Evolutionary conservation across 53 echinoderm and acorn worm genomes (phyloP).

Genomic region (Paelopatides confundens): DNA sequence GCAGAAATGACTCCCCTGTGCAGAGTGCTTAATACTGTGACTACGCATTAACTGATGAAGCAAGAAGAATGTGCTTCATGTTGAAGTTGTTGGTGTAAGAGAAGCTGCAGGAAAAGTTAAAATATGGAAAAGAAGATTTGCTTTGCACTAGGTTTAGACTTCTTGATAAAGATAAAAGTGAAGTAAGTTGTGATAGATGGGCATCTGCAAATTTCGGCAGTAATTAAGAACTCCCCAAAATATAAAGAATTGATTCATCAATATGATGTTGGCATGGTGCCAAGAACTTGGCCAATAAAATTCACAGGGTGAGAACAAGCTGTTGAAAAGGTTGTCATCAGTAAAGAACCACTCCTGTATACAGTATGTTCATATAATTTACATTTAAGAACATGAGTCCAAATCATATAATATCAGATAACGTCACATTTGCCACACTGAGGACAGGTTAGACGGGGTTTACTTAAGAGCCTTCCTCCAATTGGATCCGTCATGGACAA

Average conservation of each 20-base stretch:
- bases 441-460: too few species aligned
- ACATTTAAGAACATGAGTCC: too few species aligned
- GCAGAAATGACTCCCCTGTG: too few species aligned
- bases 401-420: too few species aligned
- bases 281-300: constrained; percentile 32
- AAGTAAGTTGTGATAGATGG: constrained; percentile 52
- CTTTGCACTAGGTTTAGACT: constrained; percentile 2
- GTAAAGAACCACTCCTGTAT: constrained; percentile 57
- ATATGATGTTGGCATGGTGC: constrained; percentile 60
- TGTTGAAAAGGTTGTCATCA: background rate
- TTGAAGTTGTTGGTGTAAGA: constrained; percentile 4
- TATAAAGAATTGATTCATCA: constrained; percentile 30
- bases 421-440: too few species aligned
- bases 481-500: too few species aligned
- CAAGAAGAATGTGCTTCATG: constrained; percentile 6
- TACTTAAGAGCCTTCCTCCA: too few species aligned
- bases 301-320: background rate
- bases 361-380: too few species aligned
- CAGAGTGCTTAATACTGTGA: background rate
- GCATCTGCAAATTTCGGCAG: constrained; percentile 49
- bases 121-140: constrained; percentile 53
- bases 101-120: constrained; percentile 38
- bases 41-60: background rate
- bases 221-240: constrained; percentile 31
- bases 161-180: background rate